These are phyloP conservation scores for Aphelocoma californica DNA, from an alignment of 2,797 vertebrate genomes.

Conservation along the genomic window DNA sequence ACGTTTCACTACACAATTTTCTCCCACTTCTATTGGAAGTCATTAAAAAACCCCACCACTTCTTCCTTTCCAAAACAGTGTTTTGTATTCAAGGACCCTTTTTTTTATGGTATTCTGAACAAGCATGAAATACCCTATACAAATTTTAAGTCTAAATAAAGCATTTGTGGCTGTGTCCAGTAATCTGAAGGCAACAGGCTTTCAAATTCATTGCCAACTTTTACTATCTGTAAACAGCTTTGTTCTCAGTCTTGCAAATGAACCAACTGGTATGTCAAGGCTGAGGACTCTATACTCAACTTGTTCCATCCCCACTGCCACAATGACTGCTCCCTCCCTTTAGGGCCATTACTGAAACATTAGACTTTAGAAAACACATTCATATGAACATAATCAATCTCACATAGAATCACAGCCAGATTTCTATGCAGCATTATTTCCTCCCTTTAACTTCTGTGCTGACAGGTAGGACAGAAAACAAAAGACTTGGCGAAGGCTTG, in stretches of 20 bases:
- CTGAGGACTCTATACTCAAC: conserved; percentile 36
- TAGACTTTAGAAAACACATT: conserved; percentile 63
- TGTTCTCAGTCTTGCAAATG: conserved; percentile 67
- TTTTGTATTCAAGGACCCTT: conserved; percentile 10
- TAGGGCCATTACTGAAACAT: conserved; percentile 57
- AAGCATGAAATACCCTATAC: neutral
- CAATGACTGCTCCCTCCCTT: conserved; percentile 50
- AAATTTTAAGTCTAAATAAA: conserved; percentile 57
- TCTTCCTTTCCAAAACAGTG: neutral
- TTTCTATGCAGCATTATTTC: conserved; percentile 47
- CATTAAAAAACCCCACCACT: neutral
- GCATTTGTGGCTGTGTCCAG: neutral
- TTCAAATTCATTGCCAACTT: conserved; percentile 50
- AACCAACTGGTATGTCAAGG: conserved; percentile 57
- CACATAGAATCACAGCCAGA: neutral
- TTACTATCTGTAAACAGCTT: conserved; percentile 60
- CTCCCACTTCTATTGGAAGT: neutral
- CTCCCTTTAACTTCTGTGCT: neutral
- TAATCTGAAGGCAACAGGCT: conserved; percentile 38
- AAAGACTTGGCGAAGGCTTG: neutral
- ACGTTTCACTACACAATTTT: neutral
- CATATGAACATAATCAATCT: conserved; percentile 40
- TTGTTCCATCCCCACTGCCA: conserved; percentile 21
- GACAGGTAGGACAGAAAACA: conserved; percentile 22
- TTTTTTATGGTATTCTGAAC: neutral